Base-by-base conservation (phyloP, 2,888 invertebrate genomes). In the Archaeoteleia sp. region DNA sequence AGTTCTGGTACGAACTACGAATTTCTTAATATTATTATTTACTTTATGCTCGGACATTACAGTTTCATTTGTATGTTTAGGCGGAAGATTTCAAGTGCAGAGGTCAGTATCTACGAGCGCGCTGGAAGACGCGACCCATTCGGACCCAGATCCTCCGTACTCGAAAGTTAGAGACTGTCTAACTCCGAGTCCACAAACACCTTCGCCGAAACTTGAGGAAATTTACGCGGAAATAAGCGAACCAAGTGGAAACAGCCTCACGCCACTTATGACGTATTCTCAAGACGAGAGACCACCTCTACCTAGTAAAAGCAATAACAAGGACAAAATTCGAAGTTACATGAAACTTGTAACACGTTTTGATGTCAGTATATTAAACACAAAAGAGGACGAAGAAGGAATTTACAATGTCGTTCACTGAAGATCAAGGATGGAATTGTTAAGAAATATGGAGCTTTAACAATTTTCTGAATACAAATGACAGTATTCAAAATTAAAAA, bases 151-250 rank as follows among this genome's bases (percentile, higher is more conserved):
- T 71, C 80, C 85, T 1, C 85, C 85, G 1, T 86, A 86, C 12
- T 85, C 85, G 46, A 82, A 84, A 69, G 86, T 85, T 63, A 79
- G 82, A 49, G 83, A 83, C 57, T 82, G 83, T 46, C 58, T 83
- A 35, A 83, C 82, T 1, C 83, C 83, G 1, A 57, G 79, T 12
- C 83, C 83, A 7, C 73, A 81, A 2, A 78, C 75, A 0, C 83
- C 83, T 14, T 82, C 82, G 6, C 77, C 78, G 0, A 76, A 72
- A 61, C 60, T 63, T 9, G 85, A 86, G 60, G 85, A 85, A 39
- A 85, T 86, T 48, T 86, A 86, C 42, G 85, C 86, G 3, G 86
- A 85, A 66, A 85, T 86, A 20, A 84, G 85, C 55, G 85, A 86
- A 6, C 77, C 74, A 2, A 71, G 74, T 25, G 63, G 51, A 25